Evolutionary conservation across 2,888 invertebrate genomes (phyloP).

Genomic region (Apodemia zela): DNA sequence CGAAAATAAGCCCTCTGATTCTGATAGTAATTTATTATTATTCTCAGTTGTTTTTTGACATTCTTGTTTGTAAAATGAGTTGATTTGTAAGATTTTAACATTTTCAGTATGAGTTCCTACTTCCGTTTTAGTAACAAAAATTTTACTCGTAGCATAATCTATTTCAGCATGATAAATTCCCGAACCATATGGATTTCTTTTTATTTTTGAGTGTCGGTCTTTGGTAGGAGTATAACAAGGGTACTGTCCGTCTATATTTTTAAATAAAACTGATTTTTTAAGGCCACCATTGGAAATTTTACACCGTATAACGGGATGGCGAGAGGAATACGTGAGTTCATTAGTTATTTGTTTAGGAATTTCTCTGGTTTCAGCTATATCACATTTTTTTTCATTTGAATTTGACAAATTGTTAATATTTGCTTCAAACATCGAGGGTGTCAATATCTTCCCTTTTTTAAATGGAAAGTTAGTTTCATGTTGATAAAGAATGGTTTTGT

Average conservation of each 20-base stretch:
- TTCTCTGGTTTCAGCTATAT: too few species aligned
- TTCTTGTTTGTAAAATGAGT: background rate
- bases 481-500: background rate
- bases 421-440: slow-evolving; percentile 26
- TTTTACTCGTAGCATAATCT: background rate
- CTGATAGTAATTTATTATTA: background rate
- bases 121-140: background rate
- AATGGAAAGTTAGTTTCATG: slow-evolving; percentile 12
- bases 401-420: background rate
- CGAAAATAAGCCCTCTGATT: background rate
- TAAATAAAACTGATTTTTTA: background rate
- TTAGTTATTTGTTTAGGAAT: too few species aligned
- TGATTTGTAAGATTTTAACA: background rate
- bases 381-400: too few species aligned
- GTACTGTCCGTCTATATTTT: background rate
- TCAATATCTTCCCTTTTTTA: slow-evolving; percentile 25
- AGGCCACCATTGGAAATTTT: background rate
- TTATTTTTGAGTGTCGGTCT: background rate
- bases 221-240: too few species aligned
- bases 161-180: background rate
- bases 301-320: background rate
- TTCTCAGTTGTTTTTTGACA: background rate
- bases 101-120: background rate
- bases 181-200: background rate
- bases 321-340: too few species aligned